Conservation (phyloP, 2,113 vertebrate genomes). For the Salvator merianae region DNA sequence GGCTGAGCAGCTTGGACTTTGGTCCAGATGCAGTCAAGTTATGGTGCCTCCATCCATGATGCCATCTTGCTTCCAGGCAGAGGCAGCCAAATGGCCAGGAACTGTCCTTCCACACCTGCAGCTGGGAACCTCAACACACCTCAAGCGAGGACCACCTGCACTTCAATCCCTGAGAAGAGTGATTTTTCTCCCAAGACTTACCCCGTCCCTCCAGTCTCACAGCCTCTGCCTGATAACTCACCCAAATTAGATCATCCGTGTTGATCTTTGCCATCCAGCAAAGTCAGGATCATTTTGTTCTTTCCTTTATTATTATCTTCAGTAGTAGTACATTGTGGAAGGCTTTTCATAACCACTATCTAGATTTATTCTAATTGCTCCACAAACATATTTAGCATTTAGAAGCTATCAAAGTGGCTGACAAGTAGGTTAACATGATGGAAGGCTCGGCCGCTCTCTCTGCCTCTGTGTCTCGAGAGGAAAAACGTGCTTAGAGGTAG, state of each 20-base stretch:
- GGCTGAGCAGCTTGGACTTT: no score
- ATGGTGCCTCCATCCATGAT: no score
- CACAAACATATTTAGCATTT: conserved; percentile 56
- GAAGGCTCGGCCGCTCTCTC: conserved; percentile 39
- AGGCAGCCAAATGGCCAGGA: neutral
- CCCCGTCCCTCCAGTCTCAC: neutral
- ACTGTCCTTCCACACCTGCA: neutral
- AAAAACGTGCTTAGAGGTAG: conserved; percentile 52
- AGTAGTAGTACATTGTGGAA: neutral
- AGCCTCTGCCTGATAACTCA: neutral
- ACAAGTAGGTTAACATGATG: conserved; percentile 63
- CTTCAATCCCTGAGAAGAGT: no score
- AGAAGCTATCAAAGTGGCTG: conserved; percentile 58
- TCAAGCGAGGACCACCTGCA: no score
- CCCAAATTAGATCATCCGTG: neutral
- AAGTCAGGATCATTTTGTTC: neutral
- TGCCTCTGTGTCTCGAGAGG: conserved; percentile 47
- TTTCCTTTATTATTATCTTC: neutral
- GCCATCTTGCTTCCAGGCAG: no score
- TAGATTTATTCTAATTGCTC: conserved; percentile 65
- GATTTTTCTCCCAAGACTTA: no score
- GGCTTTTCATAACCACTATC: conserved; percentile 47
- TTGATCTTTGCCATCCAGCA: neutral
- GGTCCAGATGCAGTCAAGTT: no score
- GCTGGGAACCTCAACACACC: no score